Evolutionary conservation across 2,888 invertebrate genomes (phyloP).

Genomic region (Tetropium fuscum): DNA sequence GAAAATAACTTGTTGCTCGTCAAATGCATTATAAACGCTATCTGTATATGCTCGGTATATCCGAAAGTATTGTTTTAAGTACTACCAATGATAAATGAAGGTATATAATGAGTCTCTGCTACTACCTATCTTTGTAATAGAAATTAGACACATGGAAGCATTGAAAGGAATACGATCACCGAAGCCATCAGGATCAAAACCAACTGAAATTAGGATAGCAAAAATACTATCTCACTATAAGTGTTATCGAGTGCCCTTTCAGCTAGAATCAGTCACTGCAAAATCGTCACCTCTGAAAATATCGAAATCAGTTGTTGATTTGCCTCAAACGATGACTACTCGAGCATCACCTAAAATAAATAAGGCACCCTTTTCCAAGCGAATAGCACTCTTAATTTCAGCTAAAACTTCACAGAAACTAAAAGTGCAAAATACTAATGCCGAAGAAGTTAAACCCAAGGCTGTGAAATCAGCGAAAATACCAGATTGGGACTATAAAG

Average conservation of each 20-base stretch:
- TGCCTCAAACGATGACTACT: not conserved
- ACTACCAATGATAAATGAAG: too few species aligned
- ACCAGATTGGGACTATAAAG: conserved; percentile 64
- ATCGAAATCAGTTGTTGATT: too few species aligned
- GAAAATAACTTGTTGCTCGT: too few species aligned
- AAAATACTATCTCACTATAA: not conserved
- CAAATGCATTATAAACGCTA: too few species aligned
- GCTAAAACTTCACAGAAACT: not conserved
- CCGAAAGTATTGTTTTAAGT: too few species aligned
- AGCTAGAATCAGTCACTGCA: not conserved
- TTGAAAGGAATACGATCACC: not conserved
- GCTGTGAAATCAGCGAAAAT: conserved; percentile 43
- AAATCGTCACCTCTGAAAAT: not conserved
- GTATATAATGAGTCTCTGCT: too few species aligned
- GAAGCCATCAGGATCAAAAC: not conserved
- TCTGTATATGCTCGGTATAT: too few species aligned
- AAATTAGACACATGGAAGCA: not conserved
- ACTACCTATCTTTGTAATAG: too few species aligned
- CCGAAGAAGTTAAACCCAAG: conserved; percentile 43
- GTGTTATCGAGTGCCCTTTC: too few species aligned
- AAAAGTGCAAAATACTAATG: conserved; percentile 26
- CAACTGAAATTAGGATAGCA: not conserved
- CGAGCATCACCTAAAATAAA: not conserved
- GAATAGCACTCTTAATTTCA: not conserved
- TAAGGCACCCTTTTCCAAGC: not conserved